Evolutionary conservation across 2,797 vertebrate species (phyloP).

Genomic region (Alca torda): DNA sequence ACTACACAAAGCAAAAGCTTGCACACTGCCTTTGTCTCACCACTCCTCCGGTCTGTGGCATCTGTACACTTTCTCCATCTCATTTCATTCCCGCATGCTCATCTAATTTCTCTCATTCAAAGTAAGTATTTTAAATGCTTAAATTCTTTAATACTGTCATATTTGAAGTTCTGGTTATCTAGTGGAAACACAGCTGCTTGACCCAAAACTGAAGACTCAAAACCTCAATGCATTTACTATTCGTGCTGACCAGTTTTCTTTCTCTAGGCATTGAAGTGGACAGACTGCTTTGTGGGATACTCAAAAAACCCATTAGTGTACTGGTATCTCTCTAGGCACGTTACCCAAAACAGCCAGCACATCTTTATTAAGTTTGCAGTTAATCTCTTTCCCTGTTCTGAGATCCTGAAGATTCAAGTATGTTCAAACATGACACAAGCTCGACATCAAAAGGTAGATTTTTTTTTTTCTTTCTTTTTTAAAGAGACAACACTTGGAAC

Average conservation of each 20-base stretch:
- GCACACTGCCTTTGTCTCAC: neutral
- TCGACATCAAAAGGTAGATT: neutral
- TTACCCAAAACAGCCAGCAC: neutral
- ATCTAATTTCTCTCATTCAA: neutral
- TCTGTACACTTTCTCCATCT: neutral
- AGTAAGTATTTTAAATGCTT: neutral
- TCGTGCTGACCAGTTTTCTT: neutral
- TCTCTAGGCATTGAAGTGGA: neutral
- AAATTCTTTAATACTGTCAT: neutral
- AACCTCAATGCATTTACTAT: neutral
- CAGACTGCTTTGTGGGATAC: neutral
- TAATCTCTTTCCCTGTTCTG: neutral
- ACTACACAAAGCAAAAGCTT: neutral
- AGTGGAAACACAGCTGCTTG: neutral
- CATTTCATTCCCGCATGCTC: neutral
- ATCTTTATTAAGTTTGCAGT: neutral
- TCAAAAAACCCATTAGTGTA: fast-evolving
- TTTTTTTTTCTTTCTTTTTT: neutral
- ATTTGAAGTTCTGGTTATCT: neutral
- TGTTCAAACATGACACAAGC: neutral
- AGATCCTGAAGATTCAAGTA: neutral
- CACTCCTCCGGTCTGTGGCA: neutral
- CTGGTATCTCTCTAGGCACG: fast-evolving
- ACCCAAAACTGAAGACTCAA: neutral
- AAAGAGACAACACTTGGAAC: neutral